Conservation (phyloP, 2,113 vertebrate genomes). For the Xenopus borealis region DNA sequence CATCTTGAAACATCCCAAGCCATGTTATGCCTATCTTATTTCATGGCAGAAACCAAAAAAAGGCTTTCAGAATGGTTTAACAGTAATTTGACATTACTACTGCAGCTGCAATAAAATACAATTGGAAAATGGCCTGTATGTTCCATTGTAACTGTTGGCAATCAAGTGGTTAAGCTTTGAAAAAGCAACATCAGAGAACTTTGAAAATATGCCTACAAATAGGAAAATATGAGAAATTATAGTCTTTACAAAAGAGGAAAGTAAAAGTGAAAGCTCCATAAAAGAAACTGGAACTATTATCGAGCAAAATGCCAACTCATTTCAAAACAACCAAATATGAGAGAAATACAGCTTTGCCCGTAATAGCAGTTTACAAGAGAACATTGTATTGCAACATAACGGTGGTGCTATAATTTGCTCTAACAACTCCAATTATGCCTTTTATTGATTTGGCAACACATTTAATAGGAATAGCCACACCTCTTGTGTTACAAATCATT, state of each 20-base stretch:
- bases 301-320: conserved; percentile 90
- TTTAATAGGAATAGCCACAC: conserved; percentile 98
- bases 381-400: conserved; percentile 96
- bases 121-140: not conserved
- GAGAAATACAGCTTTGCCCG: conserved; percentile 82
- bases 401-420: conserved; percentile 98
- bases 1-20: too few relatives aligned
- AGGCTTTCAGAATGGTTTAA: not conserved
- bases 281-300: conserved; percentile 96
- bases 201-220: conserved; percentile 70
- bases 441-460: conserved; percentile 98
- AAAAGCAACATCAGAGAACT: conserved; percentile 70
- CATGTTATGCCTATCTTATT: not conserved
- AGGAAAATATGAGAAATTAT: conserved; percentile 82
- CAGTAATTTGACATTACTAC: not conserved
- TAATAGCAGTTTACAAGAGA: conserved; percentile 97
- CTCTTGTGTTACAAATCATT: conserved; percentile 97
- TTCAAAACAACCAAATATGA: conserved; percentile 82
- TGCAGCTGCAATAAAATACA: not conserved
- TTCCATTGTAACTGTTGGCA: not conserved
- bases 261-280: conserved; percentile 89
- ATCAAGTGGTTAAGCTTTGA: conserved; percentile 66
- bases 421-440: conserved; percentile 99
- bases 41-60: not conserved
- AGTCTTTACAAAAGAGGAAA: conserved; percentile 91